These are phyloP conservation scores for Eupithecia exiguata DNA, from an alignment of 2,888 invertebrate species.

Conservation along the genomic window DNA sequence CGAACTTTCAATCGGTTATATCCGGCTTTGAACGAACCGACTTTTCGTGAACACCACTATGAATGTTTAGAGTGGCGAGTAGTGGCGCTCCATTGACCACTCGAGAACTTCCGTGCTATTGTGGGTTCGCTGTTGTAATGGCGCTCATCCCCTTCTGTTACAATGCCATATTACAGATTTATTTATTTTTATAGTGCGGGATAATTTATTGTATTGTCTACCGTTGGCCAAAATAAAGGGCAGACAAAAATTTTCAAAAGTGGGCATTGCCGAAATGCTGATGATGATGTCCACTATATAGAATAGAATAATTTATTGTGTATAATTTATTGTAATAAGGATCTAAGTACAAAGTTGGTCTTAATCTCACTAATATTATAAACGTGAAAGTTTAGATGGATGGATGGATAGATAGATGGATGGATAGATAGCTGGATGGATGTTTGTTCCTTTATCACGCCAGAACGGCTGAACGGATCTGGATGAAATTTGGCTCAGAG, in stretches of 20 bases:
- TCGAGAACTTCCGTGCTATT: constrained; percentile 68
- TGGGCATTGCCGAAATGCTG: not conserved
- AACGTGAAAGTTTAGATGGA: too few relatives aligned
- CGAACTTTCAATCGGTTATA: not conserved
- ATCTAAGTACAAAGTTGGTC: not conserved
- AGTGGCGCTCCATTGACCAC: constrained; percentile 69
- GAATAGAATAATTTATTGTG: not conserved
- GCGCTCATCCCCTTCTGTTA: constrained; percentile 33
- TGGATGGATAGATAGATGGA: too few relatives aligned
- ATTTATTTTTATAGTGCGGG: constrained; percentile 25
- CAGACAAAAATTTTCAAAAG: not conserved
- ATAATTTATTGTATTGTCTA: constrained; percentile 6
- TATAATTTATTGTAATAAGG: not conserved
- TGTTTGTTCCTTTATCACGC: too few relatives aligned
- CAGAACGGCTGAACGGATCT: too few relatives aligned
- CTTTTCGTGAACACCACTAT: constrained; percentile 12
- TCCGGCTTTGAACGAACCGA: constrained; percentile 14
- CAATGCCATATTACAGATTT: constrained; percentile 33
- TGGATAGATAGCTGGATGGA: too few relatives aligned
- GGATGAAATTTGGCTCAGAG: too few relatives aligned
- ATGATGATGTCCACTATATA: not conserved
- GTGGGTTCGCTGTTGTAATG: constrained; percentile 32
- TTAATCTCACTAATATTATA: too few relatives aligned
- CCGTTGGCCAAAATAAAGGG: not conserved
- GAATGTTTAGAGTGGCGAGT: constrained; percentile 47